Percentiles rank a stretch among this genome's conserved stretches.
phyloP scores from a whole-genome alignment of 2,888 invertebrate species.

The Onthophagus sagittarius region DNA sequence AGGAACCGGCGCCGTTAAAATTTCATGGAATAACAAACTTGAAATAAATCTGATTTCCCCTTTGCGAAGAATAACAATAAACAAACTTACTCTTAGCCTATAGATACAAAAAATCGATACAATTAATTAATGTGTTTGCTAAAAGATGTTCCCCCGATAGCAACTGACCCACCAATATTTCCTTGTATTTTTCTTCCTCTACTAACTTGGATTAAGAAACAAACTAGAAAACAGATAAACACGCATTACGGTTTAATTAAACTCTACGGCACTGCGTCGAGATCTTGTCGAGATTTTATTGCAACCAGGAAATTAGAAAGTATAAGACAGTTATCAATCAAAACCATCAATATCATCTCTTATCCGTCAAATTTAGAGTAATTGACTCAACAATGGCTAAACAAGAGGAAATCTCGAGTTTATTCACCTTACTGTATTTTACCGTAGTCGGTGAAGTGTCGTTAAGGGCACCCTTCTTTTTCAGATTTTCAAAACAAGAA shows the following conservation, averaged over 20 bases:
- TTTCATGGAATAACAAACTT: background rate
- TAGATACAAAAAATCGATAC: background rate
- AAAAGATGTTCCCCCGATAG: background rate
- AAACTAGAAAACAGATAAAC: background rate
- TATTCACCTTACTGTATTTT: background rate
- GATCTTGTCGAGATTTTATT: background rate
- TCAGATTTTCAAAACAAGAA: background rate
- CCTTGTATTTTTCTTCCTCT: background rate
- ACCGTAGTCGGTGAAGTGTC: background rate
- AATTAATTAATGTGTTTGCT: constrained; percentile 5
- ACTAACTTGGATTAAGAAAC: background rate
- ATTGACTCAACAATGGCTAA: background rate
- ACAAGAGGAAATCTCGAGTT: background rate
- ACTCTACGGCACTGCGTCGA: background rate
- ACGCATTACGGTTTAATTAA: background rate
- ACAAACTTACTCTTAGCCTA: background rate
- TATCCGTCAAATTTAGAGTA: too few species aligned
- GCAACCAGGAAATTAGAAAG: background rate
- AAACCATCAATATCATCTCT: too few species aligned
- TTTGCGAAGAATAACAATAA: background rate
- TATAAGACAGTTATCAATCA: background rate
- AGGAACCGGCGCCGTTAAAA: background rate
- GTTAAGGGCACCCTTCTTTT: background rate
- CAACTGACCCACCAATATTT: background rate
- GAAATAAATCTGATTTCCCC: background rate